Evolutionary conservation across 37 sponge, comb jelly and placozoan genomes (phyloP).

Genomic region (Agelas oroides): DNA sequence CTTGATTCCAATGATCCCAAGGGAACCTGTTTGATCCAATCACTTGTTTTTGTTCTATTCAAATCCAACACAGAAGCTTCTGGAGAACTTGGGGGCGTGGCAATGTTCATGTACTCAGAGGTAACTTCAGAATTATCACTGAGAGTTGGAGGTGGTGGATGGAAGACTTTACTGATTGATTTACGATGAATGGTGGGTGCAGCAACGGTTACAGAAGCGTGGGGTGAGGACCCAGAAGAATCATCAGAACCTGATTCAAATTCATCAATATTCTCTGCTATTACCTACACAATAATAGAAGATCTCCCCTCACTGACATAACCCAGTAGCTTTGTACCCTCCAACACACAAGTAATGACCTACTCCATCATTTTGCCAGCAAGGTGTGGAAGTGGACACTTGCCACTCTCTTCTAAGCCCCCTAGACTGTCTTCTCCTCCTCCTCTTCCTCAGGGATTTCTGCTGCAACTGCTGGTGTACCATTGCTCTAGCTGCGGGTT

Average conservation of each 20-base stretch:
- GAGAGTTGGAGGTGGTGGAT: background rate
- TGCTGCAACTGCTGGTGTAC: background rate
- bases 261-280: background rate
- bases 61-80: background rate
- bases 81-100: background rate
- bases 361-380: no score
- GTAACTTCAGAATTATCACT: background rate
- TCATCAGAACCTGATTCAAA: constrained; percentile 20
- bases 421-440: background rate
- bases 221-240: background rate
- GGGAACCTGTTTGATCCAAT: constrained; percentile 47
- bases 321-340: no score
- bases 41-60: constrained; percentile 38
- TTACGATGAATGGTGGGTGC: background rate
- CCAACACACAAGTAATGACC: no score
- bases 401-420: background rate
- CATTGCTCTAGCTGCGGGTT: no score
- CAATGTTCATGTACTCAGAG: background rate
- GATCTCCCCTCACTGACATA: background rate
- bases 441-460: background rate
- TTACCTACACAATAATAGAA: background rate
- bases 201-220: background rate
- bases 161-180: background rate
- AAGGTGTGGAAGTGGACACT: background rate
- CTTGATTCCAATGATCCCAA: background rate